Evolutionary conservation across 2,797 vertebrate genomes (phyloP).

Genomic region (Neosilurus mollespiculum): DNA sequence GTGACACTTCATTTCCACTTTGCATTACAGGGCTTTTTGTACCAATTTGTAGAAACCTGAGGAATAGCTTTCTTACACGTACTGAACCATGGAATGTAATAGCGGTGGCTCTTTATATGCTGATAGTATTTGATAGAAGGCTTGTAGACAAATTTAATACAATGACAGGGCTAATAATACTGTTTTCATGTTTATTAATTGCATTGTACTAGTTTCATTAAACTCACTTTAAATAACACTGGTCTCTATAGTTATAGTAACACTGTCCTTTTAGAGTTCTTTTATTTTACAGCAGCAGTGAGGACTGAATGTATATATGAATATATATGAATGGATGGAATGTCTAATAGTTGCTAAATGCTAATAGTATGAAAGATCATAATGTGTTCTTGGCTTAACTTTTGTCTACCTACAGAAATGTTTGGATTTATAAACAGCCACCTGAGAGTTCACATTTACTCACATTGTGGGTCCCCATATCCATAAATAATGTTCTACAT

Average conservation of each 20-base stretch:
- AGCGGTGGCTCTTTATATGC: neutral
- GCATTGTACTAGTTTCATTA: slow-evolving; percentile 23
- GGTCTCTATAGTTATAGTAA: neutral
- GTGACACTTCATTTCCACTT: slow-evolving; percentile 29
- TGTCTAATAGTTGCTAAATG: neutral
- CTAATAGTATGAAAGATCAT: neutral
- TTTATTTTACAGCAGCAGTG: slow-evolving; percentile 8
- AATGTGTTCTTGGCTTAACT: neutral
- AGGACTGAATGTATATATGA: no score
- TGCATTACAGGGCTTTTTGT: slow-evolving; percentile 39
- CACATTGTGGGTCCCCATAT: neutral
- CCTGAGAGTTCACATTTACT: neutral
- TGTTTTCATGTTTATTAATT: slow-evolving; percentile 11
- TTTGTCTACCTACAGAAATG: neutral
- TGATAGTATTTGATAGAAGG: neutral
- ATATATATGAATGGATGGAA: neutral
- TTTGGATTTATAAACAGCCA: neutral
- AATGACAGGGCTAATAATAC: slow-evolving; percentile 9
- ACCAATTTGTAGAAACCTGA: slow-evolving; percentile 23
- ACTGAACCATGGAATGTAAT: neutral
- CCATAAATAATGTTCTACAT: no score
- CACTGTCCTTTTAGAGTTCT: neutral
- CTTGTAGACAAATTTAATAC: slow-evolving; percentile 4
- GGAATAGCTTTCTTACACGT: slow-evolving; percentile 20
- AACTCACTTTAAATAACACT: neutral